Evolutionary conservation across 2,888 invertebrate species (phyloP), one percentile per base, ranked within the genome.

Genomic region (Neelides folsomi): DNA sequence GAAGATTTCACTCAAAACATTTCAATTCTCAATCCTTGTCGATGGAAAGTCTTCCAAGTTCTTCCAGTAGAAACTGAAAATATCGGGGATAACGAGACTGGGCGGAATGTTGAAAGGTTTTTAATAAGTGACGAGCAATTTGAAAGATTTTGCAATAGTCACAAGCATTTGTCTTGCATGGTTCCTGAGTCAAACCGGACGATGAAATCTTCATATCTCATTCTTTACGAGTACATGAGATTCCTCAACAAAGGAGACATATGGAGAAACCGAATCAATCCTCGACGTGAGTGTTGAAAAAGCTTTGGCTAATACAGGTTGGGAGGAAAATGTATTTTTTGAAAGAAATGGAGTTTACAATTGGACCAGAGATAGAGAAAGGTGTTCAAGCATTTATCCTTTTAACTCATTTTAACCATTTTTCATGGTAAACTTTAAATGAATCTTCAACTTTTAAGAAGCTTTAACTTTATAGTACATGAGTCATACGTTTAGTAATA

Each of bases 171-270:
- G 4, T 45, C 57, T 10, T 69, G 70, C 60, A 67, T 76, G 50
- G 74, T 76, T 9, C 73, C 74, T 1, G 75, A 75, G 65, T 72
- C 72, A 1, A 75, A 75, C 54, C 52, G 66, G 56, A 75, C 75
- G 74, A 73, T 72, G 62, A 73, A 75, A 56, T 73, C 73, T 57
- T 59, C 59, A 5, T 76, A 76, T 57, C 61, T 76, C 20, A 74
- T 76, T 55, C 65, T 76, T 49, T 75, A 76, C 56, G 75, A 76
- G 70, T 72, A 74, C 70, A 74, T 75, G 74, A 57, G 75, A 49
- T 76, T 76, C 65, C 66, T 76, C 43, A 72, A 75, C 58, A 73
- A 73, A 59, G 70, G 69, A 1, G 66, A 64, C 39, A 61, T 75
- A 75, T 66, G 65, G 66, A 37, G 74, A 74, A 2, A 72, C 74